Conservation (phyloP, 2,113 vertebrate genomes). For the Phaetusa simplex region DNA sequence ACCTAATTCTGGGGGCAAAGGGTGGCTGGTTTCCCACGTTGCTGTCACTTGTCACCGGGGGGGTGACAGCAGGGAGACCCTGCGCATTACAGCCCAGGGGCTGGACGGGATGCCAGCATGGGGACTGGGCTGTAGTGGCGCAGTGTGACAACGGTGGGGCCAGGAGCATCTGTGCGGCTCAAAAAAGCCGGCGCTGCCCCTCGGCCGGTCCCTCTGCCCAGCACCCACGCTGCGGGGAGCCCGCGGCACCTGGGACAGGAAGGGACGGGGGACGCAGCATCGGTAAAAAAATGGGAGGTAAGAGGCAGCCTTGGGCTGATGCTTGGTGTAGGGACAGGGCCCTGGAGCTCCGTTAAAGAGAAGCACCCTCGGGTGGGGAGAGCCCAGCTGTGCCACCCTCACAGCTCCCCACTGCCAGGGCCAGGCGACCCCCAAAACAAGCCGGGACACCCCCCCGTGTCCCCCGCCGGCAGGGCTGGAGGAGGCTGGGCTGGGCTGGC, state of each 20-base stretch:
- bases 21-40: not conserved
- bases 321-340: not conserved
- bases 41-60: not conserved
- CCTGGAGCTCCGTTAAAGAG: conserved; percentile 38
- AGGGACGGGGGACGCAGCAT: not conserved
- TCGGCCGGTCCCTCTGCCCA: not conserved
- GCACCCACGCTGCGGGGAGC: not conserved
- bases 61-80: not conserved
- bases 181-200: not conserved
- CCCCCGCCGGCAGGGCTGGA: not conserved
- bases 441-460: not conserved
- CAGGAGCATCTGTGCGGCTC: not conserved
- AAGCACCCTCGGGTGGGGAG: conserved; percentile 6
- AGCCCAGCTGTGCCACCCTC: not conserved
- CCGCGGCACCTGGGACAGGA: not conserved
- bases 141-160: not conserved
- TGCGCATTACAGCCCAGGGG: not conserved
- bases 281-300: not conserved
- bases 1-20: not conserved
- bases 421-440: not conserved
- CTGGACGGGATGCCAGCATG: not conserved
- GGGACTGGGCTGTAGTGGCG: not conserved
- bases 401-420: not conserved
- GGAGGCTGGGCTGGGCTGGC: not conserved
- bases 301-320: not conserved